Evolutionary conservation across 2,797 vertebrate genomes (phyloP).

Genomic region (Sebastes minor): DNA sequence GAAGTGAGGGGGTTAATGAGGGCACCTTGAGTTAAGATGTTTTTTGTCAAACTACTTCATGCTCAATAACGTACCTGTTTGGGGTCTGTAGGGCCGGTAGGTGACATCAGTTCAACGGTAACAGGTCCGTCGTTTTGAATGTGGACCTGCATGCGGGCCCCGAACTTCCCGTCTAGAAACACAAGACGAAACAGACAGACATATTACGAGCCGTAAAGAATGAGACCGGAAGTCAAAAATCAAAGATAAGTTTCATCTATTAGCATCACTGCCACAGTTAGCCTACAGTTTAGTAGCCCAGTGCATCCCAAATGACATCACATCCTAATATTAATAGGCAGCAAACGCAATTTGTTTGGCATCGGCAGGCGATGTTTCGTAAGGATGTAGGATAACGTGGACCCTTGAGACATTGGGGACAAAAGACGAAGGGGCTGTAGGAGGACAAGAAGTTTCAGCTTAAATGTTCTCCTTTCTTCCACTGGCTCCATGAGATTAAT

Average conservation of each 20-base stretch:
- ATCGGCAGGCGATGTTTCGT: not conserved
- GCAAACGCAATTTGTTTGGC: not conserved
- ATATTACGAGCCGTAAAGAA: not conserved
- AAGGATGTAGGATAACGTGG: not conserved
- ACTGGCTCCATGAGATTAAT: slow-evolving; percentile 62
- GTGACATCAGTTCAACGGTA: slow-evolving; percentile 92
- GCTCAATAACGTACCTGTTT: slow-evolving; percentile 84
- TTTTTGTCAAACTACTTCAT: not conserved
- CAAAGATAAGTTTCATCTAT: not conserved
- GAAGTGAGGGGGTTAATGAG: not conserved
- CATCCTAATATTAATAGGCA: not conserved
- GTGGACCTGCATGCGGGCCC: slow-evolving; percentile 93
- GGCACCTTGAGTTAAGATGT: not conserved
- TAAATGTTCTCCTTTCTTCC: slow-evolving; percentile 62
- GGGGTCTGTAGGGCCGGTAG: slow-evolving; percentile 83
- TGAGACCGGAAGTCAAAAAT: not conserved
- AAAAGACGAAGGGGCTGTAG: not conserved
- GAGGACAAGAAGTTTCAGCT: slow-evolving; percentile 54
- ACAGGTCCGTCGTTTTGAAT: slow-evolving; percentile 97
- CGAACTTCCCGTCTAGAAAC: slow-evolving; percentile 92
- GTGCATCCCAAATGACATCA: not conserved
- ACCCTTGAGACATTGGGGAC: slow-evolving; percentile 40
- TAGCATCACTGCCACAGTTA: not conserved
- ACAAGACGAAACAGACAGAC: not conserved
- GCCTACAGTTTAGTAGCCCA: not conserved